A percentile compares a stretch with the other conserved stretches of the same genome.
These are phyloP conservation scores for Penelope pileata DNA, from an alignment of 2,113 vertebrate species.

Conservation along the genomic window DNA sequence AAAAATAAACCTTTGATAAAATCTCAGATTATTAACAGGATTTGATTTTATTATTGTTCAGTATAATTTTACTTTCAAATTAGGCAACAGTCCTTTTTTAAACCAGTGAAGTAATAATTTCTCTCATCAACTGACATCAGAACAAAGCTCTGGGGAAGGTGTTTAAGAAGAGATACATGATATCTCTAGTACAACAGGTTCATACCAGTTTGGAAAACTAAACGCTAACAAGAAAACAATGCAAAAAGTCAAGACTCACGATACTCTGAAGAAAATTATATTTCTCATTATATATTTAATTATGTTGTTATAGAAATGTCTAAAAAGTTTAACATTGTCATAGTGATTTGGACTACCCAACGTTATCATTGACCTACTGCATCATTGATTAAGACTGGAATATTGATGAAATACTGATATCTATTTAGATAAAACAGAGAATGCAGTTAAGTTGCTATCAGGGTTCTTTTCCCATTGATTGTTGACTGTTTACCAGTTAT, in stretches of 20 bases:
- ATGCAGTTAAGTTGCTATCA: background rate
- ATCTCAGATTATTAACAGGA: slow-evolving; percentile 3
- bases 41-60: slow-evolving; percentile 33
- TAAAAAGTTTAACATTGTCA: background rate
- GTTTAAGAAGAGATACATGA: background rate
- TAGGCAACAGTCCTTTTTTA: background rate
- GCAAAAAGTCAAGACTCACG: background rate
- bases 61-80: slow-evolving; percentile 52
- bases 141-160: background rate
- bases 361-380: background rate
- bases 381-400: background rate
- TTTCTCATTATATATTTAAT: background rate
- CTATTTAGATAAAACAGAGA: background rate
- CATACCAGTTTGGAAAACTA: background rate
- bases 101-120: slow-evolving; percentile 29
- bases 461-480: background rate
- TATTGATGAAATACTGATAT: background rate
- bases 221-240: background rate
- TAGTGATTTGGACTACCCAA: background rate
- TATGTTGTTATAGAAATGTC: background rate
- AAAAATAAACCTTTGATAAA: slow-evolving; percentile 36
- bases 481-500: background rate
- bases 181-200: background rate
- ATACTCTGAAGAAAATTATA: background rate
- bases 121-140: slow-evolving; percentile 16